phyloP scores from a whole-genome alignment of 2,113 vertebrate species.

The Aegithalos caudatus region DNA sequence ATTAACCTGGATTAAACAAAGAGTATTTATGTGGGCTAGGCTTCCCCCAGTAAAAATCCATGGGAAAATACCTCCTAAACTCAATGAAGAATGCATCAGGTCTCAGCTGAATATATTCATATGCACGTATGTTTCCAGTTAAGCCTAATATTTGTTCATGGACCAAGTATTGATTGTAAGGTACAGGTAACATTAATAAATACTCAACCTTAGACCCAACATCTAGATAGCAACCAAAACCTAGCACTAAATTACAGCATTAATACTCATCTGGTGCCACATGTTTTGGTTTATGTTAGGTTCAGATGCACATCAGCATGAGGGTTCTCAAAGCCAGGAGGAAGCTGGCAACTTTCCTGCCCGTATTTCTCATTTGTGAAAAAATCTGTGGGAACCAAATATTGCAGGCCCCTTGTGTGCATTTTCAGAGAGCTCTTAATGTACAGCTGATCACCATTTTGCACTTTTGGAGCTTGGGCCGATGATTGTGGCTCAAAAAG shows the following conservation, averaged over 20 bases:
- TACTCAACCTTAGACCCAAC: not conserved
- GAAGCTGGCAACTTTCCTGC: conserved; percentile 4
- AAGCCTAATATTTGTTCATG: not conserved
- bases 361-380: not conserved
- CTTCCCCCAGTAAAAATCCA: not conserved
- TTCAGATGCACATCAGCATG: not conserved
- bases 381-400: conserved; percentile 5
- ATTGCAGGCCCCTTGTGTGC: not conserved
- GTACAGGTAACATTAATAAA: conserved; percentile 2
- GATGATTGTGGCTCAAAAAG: not conserved
- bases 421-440: not conserved
- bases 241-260: not conserved
- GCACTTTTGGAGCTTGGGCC: not conserved
- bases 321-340: not conserved
- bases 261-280: not conserved
- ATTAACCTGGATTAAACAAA: not conserved
- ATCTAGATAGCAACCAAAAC: not conserved
- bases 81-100: not conserved
- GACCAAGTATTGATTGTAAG: not conserved
- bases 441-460: not conserved
- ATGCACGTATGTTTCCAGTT: not conserved
- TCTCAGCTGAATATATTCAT: not conserved
- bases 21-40: not conserved
- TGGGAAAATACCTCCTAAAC: not conserved
- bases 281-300: not conserved